Evolutionary conservation across 2,888 invertebrate genomes (phyloP).

Genomic region (Platycheirus albimanus): DNA sequence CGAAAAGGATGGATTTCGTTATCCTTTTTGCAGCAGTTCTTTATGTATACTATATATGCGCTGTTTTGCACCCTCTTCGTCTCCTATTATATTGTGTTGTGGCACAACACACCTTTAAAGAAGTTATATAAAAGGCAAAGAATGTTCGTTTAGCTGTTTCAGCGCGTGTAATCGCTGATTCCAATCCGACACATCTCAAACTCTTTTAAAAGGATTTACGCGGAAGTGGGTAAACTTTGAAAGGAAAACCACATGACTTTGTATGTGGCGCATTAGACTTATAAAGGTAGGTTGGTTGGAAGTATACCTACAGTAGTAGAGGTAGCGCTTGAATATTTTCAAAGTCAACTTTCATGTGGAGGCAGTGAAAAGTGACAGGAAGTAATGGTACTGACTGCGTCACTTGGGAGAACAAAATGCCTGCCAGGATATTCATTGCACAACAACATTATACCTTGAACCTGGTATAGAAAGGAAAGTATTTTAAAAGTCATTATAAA

Average conservation of each 20-base stretch:
- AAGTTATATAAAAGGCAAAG: neutral
- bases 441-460: conserved; percentile 53
- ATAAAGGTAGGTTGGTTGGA: neutral
- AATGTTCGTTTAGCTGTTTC: conserved; percentile 50
- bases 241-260: conserved; percentile 62
- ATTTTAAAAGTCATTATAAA: conserved; percentile 71
- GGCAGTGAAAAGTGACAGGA: conserved; percentile 53
- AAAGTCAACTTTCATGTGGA: conserved; percentile 57
- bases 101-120: conserved; percentile 24
- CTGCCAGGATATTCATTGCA: conserved; percentile 40
- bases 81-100: conserved; percentile 25
- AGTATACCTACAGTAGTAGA: neutral
- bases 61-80: neutral
- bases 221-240: conserved; percentile 59
- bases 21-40: conserved; percentile 49
- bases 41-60: neutral
- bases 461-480: conserved; percentile 61
- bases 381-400: conserved; percentile 37
- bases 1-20: conserved; percentile 40
- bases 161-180: conserved; percentile 57
- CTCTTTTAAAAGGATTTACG: conserved; percentile 37
- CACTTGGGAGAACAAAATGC: conserved; percentile 5
- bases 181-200: conserved; percentile 54
- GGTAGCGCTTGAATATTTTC: conserved; percentile 32
- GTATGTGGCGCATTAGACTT: conserved; percentile 55